Evolutionary conservation across 2,888 invertebrate genomes (phyloP).

Genomic region (Apotomis capreana): DNA sequence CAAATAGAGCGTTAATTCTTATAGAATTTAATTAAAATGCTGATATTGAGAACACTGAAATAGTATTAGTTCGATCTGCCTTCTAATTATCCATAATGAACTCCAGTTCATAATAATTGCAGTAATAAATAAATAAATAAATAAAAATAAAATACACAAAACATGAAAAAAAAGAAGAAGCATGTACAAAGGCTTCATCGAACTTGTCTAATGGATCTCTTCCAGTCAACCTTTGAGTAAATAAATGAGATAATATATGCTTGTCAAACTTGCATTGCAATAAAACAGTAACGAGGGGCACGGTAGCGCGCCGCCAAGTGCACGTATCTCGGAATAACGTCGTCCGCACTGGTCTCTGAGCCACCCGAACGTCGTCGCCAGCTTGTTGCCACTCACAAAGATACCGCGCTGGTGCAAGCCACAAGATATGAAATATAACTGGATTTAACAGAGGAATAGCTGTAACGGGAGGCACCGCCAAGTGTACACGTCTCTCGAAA

Average conservation of each 20-base stretch:
- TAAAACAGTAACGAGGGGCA: conserved; percentile 22
- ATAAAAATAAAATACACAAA: no score
- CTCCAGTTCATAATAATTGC: no score
- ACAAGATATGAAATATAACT: neutral
- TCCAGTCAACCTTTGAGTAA: no score
- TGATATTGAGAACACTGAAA: neutral
- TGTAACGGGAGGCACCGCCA: no score
- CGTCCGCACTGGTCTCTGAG: neutral
- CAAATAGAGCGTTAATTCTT: conserved; percentile 7
- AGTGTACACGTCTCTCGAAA: no score
- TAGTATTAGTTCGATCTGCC: no score
- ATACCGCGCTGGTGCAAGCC: conserved; percentile 13
- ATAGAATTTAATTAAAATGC: conserved; percentile 3
- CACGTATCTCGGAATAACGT: neutral
- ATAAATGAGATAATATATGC: neutral
- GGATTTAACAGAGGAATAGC: no score
- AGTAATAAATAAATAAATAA: no score
- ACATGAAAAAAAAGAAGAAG: no score
- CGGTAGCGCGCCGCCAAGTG: conserved; percentile 23
- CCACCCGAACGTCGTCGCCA: conserved; percentile 52
- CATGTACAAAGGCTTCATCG: no score
- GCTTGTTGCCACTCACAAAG: conserved; percentile 49
- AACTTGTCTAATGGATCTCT: no score
- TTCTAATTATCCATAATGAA: no score
- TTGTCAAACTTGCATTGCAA: neutral